Evolutionary conservation across 2,888 invertebrate genomes (phyloP).

Genomic region (Diloba caeruleocephala): DNA sequence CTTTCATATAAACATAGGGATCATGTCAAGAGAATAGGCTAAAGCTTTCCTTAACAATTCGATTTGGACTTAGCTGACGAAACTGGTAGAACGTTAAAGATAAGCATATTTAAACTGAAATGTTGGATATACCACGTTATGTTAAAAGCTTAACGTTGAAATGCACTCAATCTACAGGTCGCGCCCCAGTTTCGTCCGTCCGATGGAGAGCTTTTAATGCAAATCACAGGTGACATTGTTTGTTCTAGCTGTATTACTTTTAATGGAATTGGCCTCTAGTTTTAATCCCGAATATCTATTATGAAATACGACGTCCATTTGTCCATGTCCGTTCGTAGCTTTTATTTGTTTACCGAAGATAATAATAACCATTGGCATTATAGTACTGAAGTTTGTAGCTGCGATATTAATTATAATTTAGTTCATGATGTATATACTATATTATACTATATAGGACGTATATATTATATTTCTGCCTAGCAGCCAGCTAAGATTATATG

Average conservation of each 20-base stretch:
- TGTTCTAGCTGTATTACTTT: constrained; percentile 47
- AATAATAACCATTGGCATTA: neutral
- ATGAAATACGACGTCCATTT: constrained; percentile 10
- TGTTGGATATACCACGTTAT: constrained; percentile 48
- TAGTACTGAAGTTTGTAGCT: too few relatives aligned
- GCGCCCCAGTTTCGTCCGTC: constrained; percentile 62
- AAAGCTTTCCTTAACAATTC: too few relatives aligned
- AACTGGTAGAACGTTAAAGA: neutral
- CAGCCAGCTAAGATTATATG: too few relatives aligned
- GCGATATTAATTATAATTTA: too few relatives aligned
- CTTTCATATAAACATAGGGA: too few relatives aligned
- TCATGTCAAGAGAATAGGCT: too few relatives aligned
- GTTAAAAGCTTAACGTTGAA: constrained; percentile 70
- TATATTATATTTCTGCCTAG: too few relatives aligned
- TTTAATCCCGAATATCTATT: constrained; percentile 7
- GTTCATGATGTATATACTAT: too few relatives aligned
- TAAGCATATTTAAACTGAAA: neutral
- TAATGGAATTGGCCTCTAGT: constrained; percentile 19
- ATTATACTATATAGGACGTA: too few relatives aligned
- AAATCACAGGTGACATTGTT: constrained; percentile 62
- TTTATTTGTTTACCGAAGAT: neutral
- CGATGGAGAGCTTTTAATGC: constrained; percentile 68
- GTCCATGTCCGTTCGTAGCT: neutral
- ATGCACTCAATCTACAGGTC: constrained; percentile 68
- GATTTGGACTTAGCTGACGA: too few relatives aligned